These are phyloP conservation scores for Stichopus chloronotus DNA, from an alignment of 35 echinoderm and acorn worm genomes.

Conservation along the genomic window DNA sequence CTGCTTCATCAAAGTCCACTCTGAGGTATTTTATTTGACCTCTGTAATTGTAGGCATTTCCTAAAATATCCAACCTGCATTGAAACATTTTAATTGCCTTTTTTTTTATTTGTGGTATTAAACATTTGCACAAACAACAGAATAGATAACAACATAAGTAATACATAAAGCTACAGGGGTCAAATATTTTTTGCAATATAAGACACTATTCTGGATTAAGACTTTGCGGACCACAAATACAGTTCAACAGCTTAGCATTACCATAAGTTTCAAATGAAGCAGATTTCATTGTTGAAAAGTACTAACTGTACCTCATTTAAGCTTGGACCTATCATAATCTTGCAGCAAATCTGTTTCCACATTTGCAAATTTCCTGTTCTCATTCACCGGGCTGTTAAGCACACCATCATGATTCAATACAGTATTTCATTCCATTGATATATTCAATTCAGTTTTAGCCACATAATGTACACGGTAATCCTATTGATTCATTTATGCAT, in stretches of 20 bases:
- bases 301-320: too few species aligned
- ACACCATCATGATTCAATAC: too few species aligned
- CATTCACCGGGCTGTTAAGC: too few species aligned
- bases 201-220: not conserved
- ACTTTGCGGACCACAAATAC: not conserved
- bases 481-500: too few species aligned
- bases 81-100: not conserved
- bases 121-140: not conserved
- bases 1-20: constrained; percentile 96
- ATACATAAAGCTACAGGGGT: not conserved
- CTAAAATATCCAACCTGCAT: constrained; percentile 16
- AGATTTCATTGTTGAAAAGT: too few species aligned
- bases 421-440: too few species aligned
- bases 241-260: not conserved
- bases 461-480: not conserved
- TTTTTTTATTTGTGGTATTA: not conserved
- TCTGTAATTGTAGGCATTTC: constrained; percentile 80
- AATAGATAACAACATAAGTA: not conserved
- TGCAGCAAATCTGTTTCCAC: too few species aligned
- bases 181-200: not conserved
- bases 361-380: too few species aligned
- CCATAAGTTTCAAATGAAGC: too few species aligned
- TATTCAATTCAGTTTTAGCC: too few species aligned
- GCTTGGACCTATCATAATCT: too few species aligned
- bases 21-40: constrained; percentile 88